These are phyloP conservation scores for Dinoponera quadriceps DNA, from an alignment of 1,140 invertebrate genomes.

Conservation along the genomic window DNA sequence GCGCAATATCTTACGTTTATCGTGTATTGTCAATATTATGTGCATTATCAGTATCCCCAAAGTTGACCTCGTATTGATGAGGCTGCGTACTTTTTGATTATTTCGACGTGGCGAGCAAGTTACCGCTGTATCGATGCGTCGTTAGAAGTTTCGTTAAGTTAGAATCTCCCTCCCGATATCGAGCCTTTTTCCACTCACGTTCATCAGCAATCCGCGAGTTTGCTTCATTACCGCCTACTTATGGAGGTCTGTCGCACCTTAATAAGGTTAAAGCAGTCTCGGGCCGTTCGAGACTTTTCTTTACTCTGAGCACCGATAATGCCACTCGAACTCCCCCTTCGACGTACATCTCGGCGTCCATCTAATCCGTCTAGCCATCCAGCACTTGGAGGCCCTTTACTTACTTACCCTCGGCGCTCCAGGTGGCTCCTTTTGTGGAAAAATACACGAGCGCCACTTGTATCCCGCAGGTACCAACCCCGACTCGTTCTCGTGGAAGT, in stretches of 20 bases:
- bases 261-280: constrained; percentile 1
- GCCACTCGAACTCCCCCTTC: not conserved
- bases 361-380: not conserved
- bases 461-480: not conserved
- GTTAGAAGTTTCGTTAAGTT: not conserved
- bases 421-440: not conserved
- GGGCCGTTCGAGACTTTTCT: not conserved
- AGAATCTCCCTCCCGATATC: not conserved
- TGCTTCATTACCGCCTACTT: not conserved
- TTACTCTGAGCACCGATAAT: not conserved
- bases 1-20: too few species aligned
- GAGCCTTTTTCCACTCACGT: not conserved
- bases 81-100: not conserved
- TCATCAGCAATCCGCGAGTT: not conserved
- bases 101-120: not conserved
- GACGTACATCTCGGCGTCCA: not conserved
- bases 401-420: not conserved
- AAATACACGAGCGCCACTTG: not conserved
- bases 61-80: not conserved
- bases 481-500: constrained; percentile 2
- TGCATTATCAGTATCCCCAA: too few species aligned
- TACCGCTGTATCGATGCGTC: not conserved
- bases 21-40: too few species aligned
- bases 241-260: not conserved
- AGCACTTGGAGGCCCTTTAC: constrained; percentile 7